Evolutionary conservation across 2,797 vertebrate species (phyloP).

Genomic region (Pterois miles): DNA sequence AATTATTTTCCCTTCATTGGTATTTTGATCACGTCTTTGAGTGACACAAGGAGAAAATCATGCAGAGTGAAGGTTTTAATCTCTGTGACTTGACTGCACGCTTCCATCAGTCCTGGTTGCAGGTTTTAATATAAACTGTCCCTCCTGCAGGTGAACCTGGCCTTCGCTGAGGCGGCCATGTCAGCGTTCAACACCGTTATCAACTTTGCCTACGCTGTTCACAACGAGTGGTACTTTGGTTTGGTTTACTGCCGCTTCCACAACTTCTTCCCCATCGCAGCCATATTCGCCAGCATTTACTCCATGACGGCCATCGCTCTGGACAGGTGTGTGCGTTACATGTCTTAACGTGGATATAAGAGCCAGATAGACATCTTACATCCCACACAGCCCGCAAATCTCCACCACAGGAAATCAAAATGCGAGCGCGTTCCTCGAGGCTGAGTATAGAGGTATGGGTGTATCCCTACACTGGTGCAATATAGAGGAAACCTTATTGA

Average conservation of each 20-base stretch:
- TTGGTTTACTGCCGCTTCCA: slow-evolving; percentile 93
- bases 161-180: slow-evolving; percentile 93
- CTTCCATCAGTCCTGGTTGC: neutral
- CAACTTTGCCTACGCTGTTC: slow-evolving; percentile 92
- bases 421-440: neutral
- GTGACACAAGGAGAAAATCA: no score
- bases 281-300: slow-evolving; percentile 95
- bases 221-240: slow-evolving; percentile 97
- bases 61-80: neutral
- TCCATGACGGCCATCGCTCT: slow-evolving; percentile 94
- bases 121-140: neutral
- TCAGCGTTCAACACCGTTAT: slow-evolving; percentile 93
- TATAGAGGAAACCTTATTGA: neutral
- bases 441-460: neutral
- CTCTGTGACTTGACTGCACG: no score
- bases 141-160: slow-evolving; percentile 78
- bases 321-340: slow-evolving; percentile 84
- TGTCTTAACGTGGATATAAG: neutral
- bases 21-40: neutral
- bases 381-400: no score
- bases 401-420: neutral
- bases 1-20: neutral
- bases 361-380: neutral
- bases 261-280: slow-evolving; percentile 96
- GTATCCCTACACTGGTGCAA: neutral